Conservation (phyloP, 2,888 invertebrate species). For the Caenorhabditis sp. region DNA sequence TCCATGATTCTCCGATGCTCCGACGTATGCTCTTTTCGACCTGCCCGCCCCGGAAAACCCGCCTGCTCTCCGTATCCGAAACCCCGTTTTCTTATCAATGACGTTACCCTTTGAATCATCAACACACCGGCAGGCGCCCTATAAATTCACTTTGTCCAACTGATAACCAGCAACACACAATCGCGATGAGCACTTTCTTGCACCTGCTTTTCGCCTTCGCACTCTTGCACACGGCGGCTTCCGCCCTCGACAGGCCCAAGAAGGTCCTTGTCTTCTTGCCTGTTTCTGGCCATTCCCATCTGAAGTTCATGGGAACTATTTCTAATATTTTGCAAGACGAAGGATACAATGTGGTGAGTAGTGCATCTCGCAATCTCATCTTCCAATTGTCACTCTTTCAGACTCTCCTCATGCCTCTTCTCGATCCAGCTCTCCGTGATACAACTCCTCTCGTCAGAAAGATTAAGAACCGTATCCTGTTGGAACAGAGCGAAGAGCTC, state of each 20-base stretch:
- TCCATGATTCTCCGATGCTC: slow-evolving; percentile 5
- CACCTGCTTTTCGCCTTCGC: slow-evolving; percentile 21
- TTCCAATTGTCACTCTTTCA: slow-evolving; percentile 14
- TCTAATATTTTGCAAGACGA: slow-evolving; percentile 51
- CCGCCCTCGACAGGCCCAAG: slow-evolving; percentile 13
- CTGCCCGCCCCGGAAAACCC: slow-evolving; percentile 8
- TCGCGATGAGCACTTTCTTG: slow-evolving; percentile 36
- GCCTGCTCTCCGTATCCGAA: slow-evolving; percentile 7
- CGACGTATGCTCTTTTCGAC: too few relatives aligned
- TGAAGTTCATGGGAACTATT: slow-evolving; percentile 51
- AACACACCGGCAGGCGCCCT: slow-evolving; percentile 38
- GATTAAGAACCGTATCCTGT: slow-evolving; percentile 42
- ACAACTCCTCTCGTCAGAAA: slow-evolving; percentile 44
- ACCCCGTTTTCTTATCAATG: slow-evolving; percentile 36
- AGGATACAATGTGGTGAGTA: slow-evolving; percentile 53
- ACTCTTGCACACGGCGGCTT: background rate
- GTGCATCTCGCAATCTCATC: background rate
- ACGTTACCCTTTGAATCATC: slow-evolving; percentile 52
- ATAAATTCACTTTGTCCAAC: slow-evolving; percentile 46
- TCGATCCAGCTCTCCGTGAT: slow-evolving; percentile 46
- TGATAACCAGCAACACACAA: slow-evolving; percentile 35
- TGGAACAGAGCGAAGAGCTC: slow-evolving; percentile 50
- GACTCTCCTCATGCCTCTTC: slow-evolving; percentile 60
- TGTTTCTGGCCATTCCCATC: slow-evolving; percentile 41
- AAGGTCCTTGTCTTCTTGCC: slow-evolving; percentile 49